phyloP scores from a whole-genome alignment of 2,113 vertebrate genomes.

The Callaeas wilsoni region DNA sequence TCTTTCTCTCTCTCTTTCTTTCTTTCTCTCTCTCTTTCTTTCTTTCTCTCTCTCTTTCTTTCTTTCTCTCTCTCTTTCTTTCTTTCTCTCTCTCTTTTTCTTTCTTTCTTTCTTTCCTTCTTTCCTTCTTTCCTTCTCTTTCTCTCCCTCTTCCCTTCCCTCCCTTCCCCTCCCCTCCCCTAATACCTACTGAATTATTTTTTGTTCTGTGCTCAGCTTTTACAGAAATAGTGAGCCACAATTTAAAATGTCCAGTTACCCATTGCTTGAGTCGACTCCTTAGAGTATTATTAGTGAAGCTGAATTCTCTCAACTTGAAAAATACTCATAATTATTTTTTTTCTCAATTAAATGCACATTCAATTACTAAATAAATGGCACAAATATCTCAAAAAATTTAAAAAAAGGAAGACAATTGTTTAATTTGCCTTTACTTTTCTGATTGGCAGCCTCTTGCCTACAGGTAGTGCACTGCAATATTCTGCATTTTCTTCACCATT shows the following conservation, averaged over 20 bases:
- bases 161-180: too few species aligned
- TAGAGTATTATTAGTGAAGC: background rate
- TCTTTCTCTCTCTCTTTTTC: too few species aligned
- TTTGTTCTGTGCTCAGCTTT: background rate
- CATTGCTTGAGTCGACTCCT: background rate
- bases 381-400: rapidly evolving
- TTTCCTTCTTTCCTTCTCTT: too few species aligned
- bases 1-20: too few species aligned
- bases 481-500: background rate
- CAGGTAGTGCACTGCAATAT: background rate
- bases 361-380: background rate
- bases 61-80: too few species aligned
- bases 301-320: background rate
- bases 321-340: background rate
- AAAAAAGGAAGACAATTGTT: background rate
- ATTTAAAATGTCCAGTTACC: background rate
- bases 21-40: too few species aligned
- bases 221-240: background rate
- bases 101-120: too few species aligned
- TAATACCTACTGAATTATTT: background rate
- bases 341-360: background rate
- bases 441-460: background rate
- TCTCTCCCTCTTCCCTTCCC: too few species aligned
- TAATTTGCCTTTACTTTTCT: background rate
- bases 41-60: too few species aligned